Base-by-base conservation (phyloP, 1,140 invertebrate genomes). In the Wasmannia auropunctata region DNA sequence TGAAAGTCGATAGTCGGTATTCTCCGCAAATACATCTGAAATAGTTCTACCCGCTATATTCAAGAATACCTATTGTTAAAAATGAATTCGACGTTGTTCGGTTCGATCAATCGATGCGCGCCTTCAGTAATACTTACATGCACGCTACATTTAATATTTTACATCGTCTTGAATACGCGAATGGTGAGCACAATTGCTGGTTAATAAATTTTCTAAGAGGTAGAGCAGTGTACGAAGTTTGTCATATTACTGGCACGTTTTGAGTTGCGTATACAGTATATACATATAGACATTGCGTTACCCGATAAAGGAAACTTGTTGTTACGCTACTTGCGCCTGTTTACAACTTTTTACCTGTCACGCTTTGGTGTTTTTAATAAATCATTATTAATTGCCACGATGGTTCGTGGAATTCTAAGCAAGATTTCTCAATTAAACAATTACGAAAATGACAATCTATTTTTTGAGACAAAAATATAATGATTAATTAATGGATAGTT, bases 171-270 rank as follows among this genome's bases (percentile, higher is more conserved):
- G 46, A 69, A 85, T 65, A 65, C 31, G 6, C n/a, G 81, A 7
- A 83, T 89, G 5, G 88, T 76, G 43, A 86, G 88, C 14, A 37
- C 37, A 31, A 80, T 19, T 51, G 22, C 28, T 43, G 31, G 60
- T 89, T 80, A 75, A 89, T 90, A 63, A 87, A 90, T 90, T 89
- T 90, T 90, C 74, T 3, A 89, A 6, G 58, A 70, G 74, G 28
- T 14, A n/a, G 28, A 43, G n/a, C 34, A 40, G 49, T 88, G 51
- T 49, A 77, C 69, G 63, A 70, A 77, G 43, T 34, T 22, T 51
- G 63, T 87, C 85, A 46, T 75, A 67, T 77, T 43, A 28, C 79
- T 62, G 72, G 76, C 51, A 54, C 60, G 69, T 60, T 81, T 51
- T 22, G 28, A 70, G 56, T 22, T 58, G 46, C 54, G 8, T 37